A percentile compares a stretch with the other conserved stretches of the same genome.
phyloP scores from a whole-genome alignment of 2,888 invertebrate genomes.

The Zele albiditarsus region DNA sequence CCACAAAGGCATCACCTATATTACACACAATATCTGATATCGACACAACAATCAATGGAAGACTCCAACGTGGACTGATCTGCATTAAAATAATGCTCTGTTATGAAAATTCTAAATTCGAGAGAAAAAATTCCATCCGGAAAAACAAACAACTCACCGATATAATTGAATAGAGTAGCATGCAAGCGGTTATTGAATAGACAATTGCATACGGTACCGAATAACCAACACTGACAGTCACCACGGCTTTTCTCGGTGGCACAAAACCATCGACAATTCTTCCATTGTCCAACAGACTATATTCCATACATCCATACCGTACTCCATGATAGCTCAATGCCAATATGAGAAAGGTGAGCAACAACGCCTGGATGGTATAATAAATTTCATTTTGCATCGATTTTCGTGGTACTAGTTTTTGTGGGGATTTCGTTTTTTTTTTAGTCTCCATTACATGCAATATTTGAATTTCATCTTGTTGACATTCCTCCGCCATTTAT shows the following conservation, averaged over 20 bases:
- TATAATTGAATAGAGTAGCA: conserved; percentile 60
- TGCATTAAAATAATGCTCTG: conserved; percentile 40
- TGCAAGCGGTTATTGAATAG: conserved; percentile 51
- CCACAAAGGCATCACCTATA: conserved; percentile 55
- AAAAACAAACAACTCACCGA: conserved; percentile 54
- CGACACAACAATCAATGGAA: conserved; percentile 59
- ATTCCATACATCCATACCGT: conserved; percentile 56
- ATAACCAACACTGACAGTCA: conserved; percentile 60
- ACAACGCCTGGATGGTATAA: conserved; percentile 53
- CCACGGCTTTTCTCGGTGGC: conserved; percentile 52
- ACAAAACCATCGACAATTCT: conserved; percentile 54
- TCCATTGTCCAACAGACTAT: conserved; percentile 60
- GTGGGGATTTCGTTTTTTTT: background rate
- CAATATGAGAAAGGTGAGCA: conserved; percentile 55
- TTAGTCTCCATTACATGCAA: background rate
- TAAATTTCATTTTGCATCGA: conserved; percentile 51
- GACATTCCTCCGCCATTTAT: conserved; percentile 35
- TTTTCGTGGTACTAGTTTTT: conserved; percentile 15
- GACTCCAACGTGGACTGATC: conserved; percentile 61
- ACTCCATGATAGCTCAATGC: conserved; percentile 57
- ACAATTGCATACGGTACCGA: conserved; percentile 55
- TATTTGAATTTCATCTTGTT: conserved; percentile 25
- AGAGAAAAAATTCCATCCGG: background rate
- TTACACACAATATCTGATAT: conserved; percentile 59
- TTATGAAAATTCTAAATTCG: background rate